A percentile compares a stretch with the other conserved stretches of the same genome.
Evolutionary conservation across 2,797 vertebrate genomes (phyloP).

Genomic region (Acanthurus tractus): DNA sequence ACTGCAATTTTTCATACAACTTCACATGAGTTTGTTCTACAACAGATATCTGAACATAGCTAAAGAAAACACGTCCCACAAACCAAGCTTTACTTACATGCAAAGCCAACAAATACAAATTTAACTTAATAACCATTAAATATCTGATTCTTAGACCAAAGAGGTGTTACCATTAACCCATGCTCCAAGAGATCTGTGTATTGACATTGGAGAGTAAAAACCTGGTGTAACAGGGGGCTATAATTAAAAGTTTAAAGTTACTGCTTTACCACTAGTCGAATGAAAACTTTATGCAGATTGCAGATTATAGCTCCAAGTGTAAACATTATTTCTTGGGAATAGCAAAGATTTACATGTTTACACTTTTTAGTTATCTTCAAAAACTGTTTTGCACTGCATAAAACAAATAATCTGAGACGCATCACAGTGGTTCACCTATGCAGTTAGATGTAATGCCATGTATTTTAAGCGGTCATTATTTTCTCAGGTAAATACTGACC

Average conservation of each 20-base stretch:
- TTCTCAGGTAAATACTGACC: not conserved
- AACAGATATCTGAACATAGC: too few relatives aligned
- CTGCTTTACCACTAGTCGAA: too few relatives aligned
- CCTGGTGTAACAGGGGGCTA: not conserved
- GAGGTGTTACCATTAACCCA: too few relatives aligned
- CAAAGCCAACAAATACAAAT: not conserved
- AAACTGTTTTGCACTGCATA: not conserved
- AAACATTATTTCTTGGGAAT: not conserved
- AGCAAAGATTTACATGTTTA: not conserved
- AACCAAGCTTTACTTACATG: too few relatives aligned
- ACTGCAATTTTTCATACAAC: too few relatives aligned
- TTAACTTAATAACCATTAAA: not conserved
- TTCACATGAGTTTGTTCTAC: too few relatives aligned
- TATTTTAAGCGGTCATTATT: not conserved
- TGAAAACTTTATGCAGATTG: not conserved
- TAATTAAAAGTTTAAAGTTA: not conserved
- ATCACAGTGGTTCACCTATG: not conserved
- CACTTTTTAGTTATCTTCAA: not conserved
- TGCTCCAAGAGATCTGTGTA: not conserved
- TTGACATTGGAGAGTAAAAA: not conserved
- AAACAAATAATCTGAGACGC: not conserved
- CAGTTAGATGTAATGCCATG: not conserved
- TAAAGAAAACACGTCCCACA: too few relatives aligned
- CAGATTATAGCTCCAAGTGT: not conserved
- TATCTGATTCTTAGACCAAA: not conserved